A percentile compares a stretch with the other conserved stretches of the same genome.
phyloP scores from a whole-genome alignment of 2,113 vertebrate genomes.

The Scartelaos histophorus region DNA sequence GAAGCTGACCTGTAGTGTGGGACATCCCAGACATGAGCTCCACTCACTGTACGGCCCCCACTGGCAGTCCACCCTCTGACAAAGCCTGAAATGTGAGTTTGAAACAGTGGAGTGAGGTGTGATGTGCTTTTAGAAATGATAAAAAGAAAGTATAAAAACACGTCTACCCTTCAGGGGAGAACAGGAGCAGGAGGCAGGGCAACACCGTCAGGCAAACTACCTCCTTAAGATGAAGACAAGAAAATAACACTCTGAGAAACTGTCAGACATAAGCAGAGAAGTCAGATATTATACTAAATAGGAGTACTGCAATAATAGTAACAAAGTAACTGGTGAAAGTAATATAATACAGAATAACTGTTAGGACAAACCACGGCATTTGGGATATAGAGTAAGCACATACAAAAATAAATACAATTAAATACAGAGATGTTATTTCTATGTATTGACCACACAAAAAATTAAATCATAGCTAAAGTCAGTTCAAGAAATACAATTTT shows the following conservation, averaged over 20 bases:
- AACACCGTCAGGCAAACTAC: slow-evolving; percentile 25
- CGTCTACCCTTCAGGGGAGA: slow-evolving; percentile 39
- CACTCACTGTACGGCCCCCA: slow-evolving; percentile 85
- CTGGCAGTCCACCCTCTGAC: slow-evolving; percentile 70
- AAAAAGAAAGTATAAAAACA: slow-evolving; percentile 4
- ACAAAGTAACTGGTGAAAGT: too few relatives aligned
- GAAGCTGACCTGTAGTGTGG: slow-evolving; percentile 66
- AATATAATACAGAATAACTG: too few relatives aligned
- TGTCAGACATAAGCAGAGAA: too few relatives aligned
- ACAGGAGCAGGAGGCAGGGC: slow-evolving; percentile 41
- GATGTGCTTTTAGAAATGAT: background rate
- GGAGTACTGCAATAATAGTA: too few relatives aligned
- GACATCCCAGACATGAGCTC: slow-evolving; percentile 88
- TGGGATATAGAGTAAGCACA: too few relatives aligned
- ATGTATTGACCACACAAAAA: too few relatives aligned
- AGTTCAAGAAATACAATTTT: too few relatives aligned
- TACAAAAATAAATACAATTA: too few relatives aligned
- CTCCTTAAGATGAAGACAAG: slow-evolving; percentile 29
- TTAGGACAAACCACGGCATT: too few relatives aligned
- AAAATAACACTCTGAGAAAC: background rate
- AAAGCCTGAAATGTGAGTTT: slow-evolving; percentile 29
- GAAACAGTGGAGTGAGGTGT: background rate
- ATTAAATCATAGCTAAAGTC: too few relatives aligned
- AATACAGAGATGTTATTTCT: too few relatives aligned
- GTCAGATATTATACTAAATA: too few relatives aligned